Evolutionary conservation across 2,888 invertebrate species (phyloP).

Genomic region (Gymnoscelis rufifasciata): DNA sequence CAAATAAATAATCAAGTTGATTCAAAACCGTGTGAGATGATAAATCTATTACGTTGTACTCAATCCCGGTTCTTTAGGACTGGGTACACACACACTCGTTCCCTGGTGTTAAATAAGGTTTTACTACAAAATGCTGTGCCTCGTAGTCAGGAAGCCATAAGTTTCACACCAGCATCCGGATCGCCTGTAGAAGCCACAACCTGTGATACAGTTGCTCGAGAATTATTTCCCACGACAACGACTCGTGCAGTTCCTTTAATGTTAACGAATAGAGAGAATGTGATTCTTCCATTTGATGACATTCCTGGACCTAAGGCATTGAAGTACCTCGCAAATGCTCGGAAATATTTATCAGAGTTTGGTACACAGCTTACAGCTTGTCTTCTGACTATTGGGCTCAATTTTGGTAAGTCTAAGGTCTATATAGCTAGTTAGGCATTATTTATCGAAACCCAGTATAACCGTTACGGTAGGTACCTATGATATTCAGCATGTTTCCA

Average conservation of each 20-base stretch:
- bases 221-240: slow-evolving; percentile 49
- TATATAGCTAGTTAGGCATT: no score
- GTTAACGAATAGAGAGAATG: slow-evolving; percentile 50
- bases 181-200: slow-evolving; percentile 9
- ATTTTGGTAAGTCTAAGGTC: slow-evolving; percentile 66
- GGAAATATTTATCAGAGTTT: slow-evolving; percentile 80
- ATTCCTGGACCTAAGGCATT: slow-evolving; percentile 81
- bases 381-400: slow-evolving; percentile 70
- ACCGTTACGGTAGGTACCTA: not conserved
- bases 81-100: slow-evolving; percentile 33
- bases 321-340: slow-evolving; percentile 77
- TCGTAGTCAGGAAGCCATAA: slow-evolving; percentile 31
- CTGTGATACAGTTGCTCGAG: slow-evolving; percentile 25
- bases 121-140: slow-evolving; percentile 36
- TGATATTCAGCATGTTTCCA: not conserved
- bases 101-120: slow-evolving; percentile 27
- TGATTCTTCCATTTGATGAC: slow-evolving; percentile 78
- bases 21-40: slow-evolving; percentile 31
- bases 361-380: slow-evolving; percentile 81
- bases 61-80: slow-evolving; percentile 31
- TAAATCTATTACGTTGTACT: slow-evolving; percentile 43
- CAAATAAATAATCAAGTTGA: slow-evolving; percentile 3
- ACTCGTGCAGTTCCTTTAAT: slow-evolving; percentile 53
- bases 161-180: slow-evolving; percentile 17
- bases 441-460: no score